Evolutionary conservation across 2,888 invertebrate species (phyloP).

Genomic region (Cremastinae sp.): DNA sequence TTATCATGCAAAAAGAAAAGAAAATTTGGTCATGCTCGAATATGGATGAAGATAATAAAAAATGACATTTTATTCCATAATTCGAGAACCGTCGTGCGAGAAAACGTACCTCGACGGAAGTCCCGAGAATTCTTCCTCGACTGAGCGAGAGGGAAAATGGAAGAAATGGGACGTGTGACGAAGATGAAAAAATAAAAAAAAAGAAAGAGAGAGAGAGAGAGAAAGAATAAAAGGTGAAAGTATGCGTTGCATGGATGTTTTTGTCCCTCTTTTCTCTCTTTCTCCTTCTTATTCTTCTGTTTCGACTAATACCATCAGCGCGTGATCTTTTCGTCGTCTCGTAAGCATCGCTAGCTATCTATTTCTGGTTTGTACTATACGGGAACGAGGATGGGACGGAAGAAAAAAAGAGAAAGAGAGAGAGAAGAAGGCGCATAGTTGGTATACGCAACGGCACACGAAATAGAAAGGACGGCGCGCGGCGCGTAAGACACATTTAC

Average conservation of each 20-base stretch:
- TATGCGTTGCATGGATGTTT: constrained; percentile 42
- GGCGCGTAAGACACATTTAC: constrained; percentile 72
- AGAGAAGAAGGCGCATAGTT: constrained; percentile 47
- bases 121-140: constrained; percentile 43
- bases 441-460: constrained; percentile 58
- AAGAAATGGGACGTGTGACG: constrained; percentile 27
- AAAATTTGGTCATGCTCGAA: too few relatives aligned
- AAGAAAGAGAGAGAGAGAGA: constrained; percentile 23
- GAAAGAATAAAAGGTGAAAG: constrained; percentile 47
- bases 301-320: constrained; percentile 34
- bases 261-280: constrained; percentile 15
- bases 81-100: not conserved
- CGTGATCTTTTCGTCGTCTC: constrained; percentile 40
- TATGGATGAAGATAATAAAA: not conserved
- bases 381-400: constrained; percentile 29
- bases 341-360: constrained; percentile 56
- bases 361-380: constrained; percentile 59
- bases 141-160: constrained; percentile 45
- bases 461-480: constrained; percentile 70
- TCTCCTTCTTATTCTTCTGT: constrained; percentile 3
- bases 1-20: too few relatives aligned
- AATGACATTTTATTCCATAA: not conserved
- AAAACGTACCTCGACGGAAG: constrained; percentile 50
- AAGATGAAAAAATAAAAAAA: constrained; percentile 11
- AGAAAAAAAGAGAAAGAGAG: constrained; percentile 28